These are phyloP conservation scores for Sebastes trivittatus DNA, from an alignment of 2,797 vertebrate genomes.

Conservation along the genomic window DNA sequence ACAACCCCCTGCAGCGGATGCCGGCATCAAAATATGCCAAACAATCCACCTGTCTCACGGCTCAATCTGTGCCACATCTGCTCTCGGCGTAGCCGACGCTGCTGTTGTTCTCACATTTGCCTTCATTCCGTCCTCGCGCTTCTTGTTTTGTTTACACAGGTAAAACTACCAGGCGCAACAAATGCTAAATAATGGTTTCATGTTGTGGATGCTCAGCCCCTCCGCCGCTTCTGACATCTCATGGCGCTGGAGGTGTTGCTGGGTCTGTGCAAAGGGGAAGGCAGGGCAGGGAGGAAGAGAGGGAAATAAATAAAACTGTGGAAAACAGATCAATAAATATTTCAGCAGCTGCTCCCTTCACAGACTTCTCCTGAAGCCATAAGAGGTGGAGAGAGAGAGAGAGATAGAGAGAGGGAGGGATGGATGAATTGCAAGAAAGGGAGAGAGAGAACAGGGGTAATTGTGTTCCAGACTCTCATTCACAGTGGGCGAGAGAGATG, in stretches of 20 bases:
- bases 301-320: conserved; percentile 81
- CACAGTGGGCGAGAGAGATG: conserved; percentile 60
- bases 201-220: conserved; percentile 63
- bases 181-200: conserved; percentile 72
- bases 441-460: conserved; percentile 63
- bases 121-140: conserved; percentile 33
- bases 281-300: conserved; percentile 52
- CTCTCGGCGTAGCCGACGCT: background rate
- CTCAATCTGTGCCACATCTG: conserved; percentile 43
- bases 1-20: conserved; percentile 39
- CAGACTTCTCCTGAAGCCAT: conserved; percentile 77
- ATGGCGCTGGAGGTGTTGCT: conserved; percentile 59
- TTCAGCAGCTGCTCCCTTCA: conserved; percentile 82
- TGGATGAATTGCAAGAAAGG: conserved; percentile 39
- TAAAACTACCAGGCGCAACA: conserved; percentile 66
- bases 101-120: conserved; percentile 29
- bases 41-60: conserved; percentile 42
- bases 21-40: conserved; percentile 13
- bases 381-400: conserved; percentile 51
- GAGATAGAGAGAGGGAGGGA: conserved; percentile 33
- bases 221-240: conserved; percentile 63
- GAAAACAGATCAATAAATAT: conserved; percentile 89
- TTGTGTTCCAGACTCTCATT: conserved; percentile 73
- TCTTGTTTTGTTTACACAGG: conserved; percentile 71
- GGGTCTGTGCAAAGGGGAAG: conserved; percentile 45